Base-by-base conservation (phyloP, 2,888 invertebrate species). In the Synergus umbraculus region DNA sequence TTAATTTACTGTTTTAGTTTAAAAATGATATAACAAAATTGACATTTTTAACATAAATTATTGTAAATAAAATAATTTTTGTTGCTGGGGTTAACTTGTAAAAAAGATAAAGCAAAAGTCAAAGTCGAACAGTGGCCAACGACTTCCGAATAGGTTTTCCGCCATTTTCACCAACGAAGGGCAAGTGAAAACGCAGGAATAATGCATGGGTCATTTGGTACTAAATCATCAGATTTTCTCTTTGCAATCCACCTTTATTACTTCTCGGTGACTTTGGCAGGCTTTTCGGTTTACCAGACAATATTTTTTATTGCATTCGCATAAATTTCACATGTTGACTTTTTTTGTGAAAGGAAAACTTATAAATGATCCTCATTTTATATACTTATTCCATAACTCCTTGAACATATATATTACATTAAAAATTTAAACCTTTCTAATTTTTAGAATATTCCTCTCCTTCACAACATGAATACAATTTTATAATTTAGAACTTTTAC, bases 201-300 rank as follows among this genome's bases (percentile, higher is more conserved):
- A 79, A 82, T 81, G 82, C 65, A 78, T 86, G 83, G 84, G 85
- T 84, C 83, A 84, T 82, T 78, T 63, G 77, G 79, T 80, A 79
- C 85, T 86, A 87, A 87, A 86, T 86, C 85, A 84, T 81, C 54
- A 78, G 73, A 67, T 77, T 79, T 79, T 58, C 73, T n/a, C 76
- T 43, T 4, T 37, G 1, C 46, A 73, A 29, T 58, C 15, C 46
- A 60, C 13, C 22, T 64, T 10, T 58, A 18, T 46, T 29, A 29
- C 15, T 46, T 60, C 58, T 77, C 54, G 58, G 4, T 37, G 37
- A 63, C 76, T 64, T 44, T 46, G 43, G 13, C 67, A 41, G 76
- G 73, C 44, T 63, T 22, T n/a, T 78, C n/a, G 82, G 79, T 81
- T 83, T 78, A 81, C 79, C 79, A 54, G 69, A 69, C 41, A 79